Evolutionary conservation across 2,888 invertebrate genomes (phyloP).

Genomic region (Gymnocheta viridis): DNA sequence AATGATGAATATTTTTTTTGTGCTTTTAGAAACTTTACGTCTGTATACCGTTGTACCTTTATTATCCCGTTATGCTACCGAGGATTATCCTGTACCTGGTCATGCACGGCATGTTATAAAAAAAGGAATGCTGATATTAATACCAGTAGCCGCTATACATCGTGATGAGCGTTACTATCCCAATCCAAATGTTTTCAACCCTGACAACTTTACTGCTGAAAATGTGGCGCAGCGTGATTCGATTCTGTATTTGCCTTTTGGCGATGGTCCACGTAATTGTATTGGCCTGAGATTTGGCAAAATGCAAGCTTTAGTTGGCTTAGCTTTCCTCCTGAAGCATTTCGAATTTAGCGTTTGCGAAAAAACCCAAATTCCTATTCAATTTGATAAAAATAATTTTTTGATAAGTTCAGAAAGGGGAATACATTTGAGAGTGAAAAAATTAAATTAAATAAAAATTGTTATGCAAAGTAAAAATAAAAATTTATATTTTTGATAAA

Average conservation of each 20-base stretch:
- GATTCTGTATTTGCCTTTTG: constrained; percentile 77
- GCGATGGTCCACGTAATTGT: constrained; percentile 79
- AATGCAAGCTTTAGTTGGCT: constrained; percentile 77
- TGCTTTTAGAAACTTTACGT: constrained; percentile 83
- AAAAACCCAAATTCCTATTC: constrained; percentile 74
- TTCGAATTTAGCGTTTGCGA: constrained; percentile 74
- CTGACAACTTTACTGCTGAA: constrained; percentile 84
- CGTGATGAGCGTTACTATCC: constrained; percentile 83
- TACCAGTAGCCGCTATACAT: constrained; percentile 83
- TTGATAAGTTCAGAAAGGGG: constrained; percentile 72
- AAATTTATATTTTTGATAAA: no score
- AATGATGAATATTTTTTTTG: not conserved
- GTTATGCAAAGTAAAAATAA: not conserved
- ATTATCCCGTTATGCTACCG: constrained; percentile 83
- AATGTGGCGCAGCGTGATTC: constrained; percentile 83
- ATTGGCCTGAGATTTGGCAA: constrained; percentile 79
- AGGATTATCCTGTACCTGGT: constrained; percentile 83
- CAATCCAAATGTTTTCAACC: constrained; percentile 85
- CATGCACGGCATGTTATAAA: constrained; percentile 82
- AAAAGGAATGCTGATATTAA: constrained; percentile 75
- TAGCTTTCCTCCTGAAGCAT: constrained; percentile 74
- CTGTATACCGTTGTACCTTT: constrained; percentile 83
- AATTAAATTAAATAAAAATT: constrained; percentile 24
- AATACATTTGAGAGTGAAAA: constrained; percentile 65
- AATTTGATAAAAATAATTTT: constrained; percentile 69